Percentiles rank a stretch among this genome's conserved stretches.
Conservation (phyloP, 2,113 vertebrate genomes). For the Cercopithecus mona region DNA sequence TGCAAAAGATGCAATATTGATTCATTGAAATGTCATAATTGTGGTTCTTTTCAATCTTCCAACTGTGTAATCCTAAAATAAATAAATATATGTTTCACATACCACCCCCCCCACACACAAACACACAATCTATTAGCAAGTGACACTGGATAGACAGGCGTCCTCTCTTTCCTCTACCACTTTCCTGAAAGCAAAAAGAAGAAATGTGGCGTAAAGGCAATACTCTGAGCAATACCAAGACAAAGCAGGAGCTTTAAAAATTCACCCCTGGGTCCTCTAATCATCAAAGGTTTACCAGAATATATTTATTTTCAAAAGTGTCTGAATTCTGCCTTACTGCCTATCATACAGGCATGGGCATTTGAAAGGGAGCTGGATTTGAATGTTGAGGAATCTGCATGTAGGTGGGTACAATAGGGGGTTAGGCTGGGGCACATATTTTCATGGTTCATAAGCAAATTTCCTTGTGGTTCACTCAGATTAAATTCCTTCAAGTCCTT, state of each 20-base stretch:
- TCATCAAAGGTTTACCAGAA: not conserved
- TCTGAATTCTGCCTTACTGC: not conserved
- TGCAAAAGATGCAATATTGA: not conserved
- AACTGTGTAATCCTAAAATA: not conserved
- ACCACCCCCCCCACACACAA: not conserved
- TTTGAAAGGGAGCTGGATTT: not conserved
- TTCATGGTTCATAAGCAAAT: not conserved
- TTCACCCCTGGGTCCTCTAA: not conserved
- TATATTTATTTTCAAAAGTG: not conserved
- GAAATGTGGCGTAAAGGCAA: not conserved
- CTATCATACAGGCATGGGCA: not conserved
- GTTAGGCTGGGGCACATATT: not conserved
- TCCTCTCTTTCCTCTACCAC: not conserved
- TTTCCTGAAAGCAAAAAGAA: not conserved
- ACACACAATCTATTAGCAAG: not conserved
- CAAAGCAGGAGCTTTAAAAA: not conserved
- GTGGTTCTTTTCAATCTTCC: not conserved
- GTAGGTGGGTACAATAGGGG: rapidly evolving
- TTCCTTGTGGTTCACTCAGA: conserved; percentile 7
- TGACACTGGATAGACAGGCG: not conserved
- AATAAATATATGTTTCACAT: not conserved
- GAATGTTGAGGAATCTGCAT: too few species aligned
- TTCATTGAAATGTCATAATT: not conserved
- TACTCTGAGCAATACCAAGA: not conserved
- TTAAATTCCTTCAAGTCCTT: conserved; percentile 1